Evolutionary conservation across 2,113 vertebrate genomes (phyloP), one percentile per base, ranked within the genome.

Genomic region (Nibea coibor): DNA sequence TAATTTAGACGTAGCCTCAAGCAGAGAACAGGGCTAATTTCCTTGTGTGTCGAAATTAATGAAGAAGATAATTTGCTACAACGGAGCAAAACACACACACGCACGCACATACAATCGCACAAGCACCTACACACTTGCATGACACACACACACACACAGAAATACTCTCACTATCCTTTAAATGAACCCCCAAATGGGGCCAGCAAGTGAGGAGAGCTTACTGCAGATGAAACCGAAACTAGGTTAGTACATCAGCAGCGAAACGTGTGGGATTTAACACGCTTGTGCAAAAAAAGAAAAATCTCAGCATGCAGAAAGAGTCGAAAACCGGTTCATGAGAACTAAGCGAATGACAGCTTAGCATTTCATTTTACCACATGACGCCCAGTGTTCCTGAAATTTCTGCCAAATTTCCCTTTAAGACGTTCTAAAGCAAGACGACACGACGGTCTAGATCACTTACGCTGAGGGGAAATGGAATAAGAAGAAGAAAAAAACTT

Each of bases 1-100:
- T 89, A 91, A 93, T 92, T 93, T 93, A 89, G 85, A 88, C 17
- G 61, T 87, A 79, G 90, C 93, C 92, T 89, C 74, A 47, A 92
- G 93, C 90, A 78, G 48, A 72, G 86, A 87, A 72, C 78, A 79
- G 66, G 66, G 81, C 86, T 90, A 84, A 93, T 93, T 92, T 92
- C 87, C 91, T 86, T 11, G 22, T 67, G 67, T 86, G 92, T 91
- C 87, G 28, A 91, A 93, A 92, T 93, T 93, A 93, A 93, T 94
- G 91, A 89, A 93, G 84, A 92, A 78, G 91, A 93, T 91, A 86
- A 93, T 93, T 92, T 90, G 86, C 69, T 78, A 76, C 87, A 90
- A 81, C 72, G 81, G 68, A 48, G 59, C 24, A 89, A 85, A 85
- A 75, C 74, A 70, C 88, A 78, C 31, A 35, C 31, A 6, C 31